Base-by-base conservation (phyloP, 2,113 vertebrate genomes). In the Dolichallabes microphthalmus region DNA sequence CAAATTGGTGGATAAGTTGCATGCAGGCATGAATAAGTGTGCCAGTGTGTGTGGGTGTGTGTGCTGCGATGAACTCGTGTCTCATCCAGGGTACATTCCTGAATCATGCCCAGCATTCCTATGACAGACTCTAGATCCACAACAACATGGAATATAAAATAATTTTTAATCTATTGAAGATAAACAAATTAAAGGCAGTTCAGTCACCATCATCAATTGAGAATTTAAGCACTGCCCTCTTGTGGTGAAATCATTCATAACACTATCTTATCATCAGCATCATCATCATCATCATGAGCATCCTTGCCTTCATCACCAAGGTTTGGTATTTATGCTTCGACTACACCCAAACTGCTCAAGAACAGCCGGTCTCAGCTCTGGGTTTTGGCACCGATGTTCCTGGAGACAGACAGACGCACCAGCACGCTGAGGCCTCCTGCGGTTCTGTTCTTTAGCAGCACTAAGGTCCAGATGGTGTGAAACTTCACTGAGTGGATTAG, bases 381-480 rank as follows among this genome's bases (percentile, higher is more conserved):
- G 82, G 71, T 69, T 86, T 63, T 82, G 85, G 85, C 85, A 86
- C 58, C 20, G 13, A 75, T 15, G 58, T 53, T 58, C 10, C 9
- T 75, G 55, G n/a, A 66, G 30, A 87, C 76, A 39, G 82, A 84
- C 82, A 78, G 78, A 82, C 76, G n/a, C 81, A 83, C 71, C 35
- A 27, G 66, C 86, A 83, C 8, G 30, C n/a, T 45, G 55, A n/a
- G 32, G 45, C 84, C 88, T 87, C 87, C 86, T 86, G 88, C 88
- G 86, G 89, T 81, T 87, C 76, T 92, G 93, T 92, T 94, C 92
- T 83, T 92, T 82, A 92, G 92, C 92, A 91, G 91, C 93, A 91
- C 88, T 89, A 90, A 93, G 94, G 90, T 94, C 93, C 94, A 95
- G 94, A 95, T 95, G 94, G 94, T 93, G 92, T 89, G 90, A 93